Base-by-base conservation (phyloP, 2,113 vertebrate genomes). In the Hippocampus guttulatus region DNA sequence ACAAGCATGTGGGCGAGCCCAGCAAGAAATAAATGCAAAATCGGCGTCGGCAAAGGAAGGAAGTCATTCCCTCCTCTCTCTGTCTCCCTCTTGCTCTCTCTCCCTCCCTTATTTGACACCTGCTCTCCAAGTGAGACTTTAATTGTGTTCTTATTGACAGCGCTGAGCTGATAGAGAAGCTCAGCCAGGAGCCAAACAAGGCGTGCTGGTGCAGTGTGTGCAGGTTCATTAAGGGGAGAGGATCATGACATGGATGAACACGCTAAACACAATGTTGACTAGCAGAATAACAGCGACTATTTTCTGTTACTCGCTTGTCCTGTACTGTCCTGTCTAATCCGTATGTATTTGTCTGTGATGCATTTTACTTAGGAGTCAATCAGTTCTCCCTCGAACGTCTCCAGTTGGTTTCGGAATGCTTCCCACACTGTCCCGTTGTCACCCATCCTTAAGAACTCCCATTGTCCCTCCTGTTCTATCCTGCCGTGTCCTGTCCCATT, bases 1-100 rank as follows among this genome's bases (percentile, higher is more conserved):
- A 14, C 38, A 23, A 23, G 21, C 63, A 15, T 7, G 63, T 64
- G 63, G 63, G 63, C 40, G 63, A 43, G 21, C 11, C 40, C 40
- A 8, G 5, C n/a, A 45, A 45, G 11, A 27, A 45, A 45, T 9
- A 18, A 18, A 16, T 33, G 54, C 21, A 41, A 43, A 27, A 67
- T 61, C 52, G 23, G 51, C 52, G 21, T 10, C 8, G 10, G 52
- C 9, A n/a, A 70, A 74, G 64, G 43, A 78, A 74, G 77, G 83
- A 84, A 84, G 71, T 88, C 84, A 83, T 89, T 87, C 87, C 76
- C 70, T 67, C n/a, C 58, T 15, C 58, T 30, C 27, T 33, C 27
- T 60, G 3, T 18, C 15, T 49, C 47, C 11, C 10, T 27, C 55
- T 57, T 8, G 20, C 15, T 49, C 47, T 43, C 10, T 27, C 55